Evolutionary conservation across 1,140 invertebrate species (phyloP).

Genomic region (Gryllus bimaculatus): DNA sequence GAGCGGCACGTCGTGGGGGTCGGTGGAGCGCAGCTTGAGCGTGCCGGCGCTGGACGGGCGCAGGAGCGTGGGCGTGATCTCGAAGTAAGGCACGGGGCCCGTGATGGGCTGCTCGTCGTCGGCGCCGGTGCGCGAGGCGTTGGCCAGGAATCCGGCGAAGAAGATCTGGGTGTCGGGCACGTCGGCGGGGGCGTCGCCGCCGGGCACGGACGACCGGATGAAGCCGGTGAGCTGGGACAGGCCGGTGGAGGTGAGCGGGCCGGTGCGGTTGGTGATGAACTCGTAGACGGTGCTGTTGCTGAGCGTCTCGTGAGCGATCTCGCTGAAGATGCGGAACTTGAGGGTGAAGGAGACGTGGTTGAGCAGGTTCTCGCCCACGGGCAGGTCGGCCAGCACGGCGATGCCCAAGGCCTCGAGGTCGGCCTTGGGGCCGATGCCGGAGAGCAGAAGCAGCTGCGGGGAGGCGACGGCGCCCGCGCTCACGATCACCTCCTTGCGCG

Average conservation of each 20-base stretch:
- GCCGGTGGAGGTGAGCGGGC: conserved; percentile 11
- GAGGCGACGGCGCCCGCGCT: conserved; percentile 83
- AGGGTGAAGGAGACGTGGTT: conserved; percentile 29
- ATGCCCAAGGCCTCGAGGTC: conserved; percentile 22
- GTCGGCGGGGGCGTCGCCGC: conserved; percentile 36
- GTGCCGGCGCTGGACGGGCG: conserved; percentile 73
- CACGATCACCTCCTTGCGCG: conserved; percentile 72
- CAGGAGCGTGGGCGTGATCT: conserved; percentile 40
- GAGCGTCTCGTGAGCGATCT: neutral
- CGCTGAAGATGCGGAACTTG: neutral
- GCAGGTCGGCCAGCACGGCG: neutral
- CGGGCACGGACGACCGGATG: neutral
- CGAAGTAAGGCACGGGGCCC: neutral
- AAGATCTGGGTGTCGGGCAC: conserved; percentile 58
- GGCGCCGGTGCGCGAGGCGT: conserved; percentile 45
- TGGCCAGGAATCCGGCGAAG: conserved; percentile 53
- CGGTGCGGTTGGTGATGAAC: neutral
- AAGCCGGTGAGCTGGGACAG: conserved; percentile 17
- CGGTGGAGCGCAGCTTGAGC: conserved; percentile 59
- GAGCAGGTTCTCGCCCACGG: conserved; percentile 39
- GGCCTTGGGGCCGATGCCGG: conserved; percentile 68
- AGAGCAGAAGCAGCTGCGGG: conserved; percentile 85
- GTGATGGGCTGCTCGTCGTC: conserved; percentile 28
- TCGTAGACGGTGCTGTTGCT: neutral
- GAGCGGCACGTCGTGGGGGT: conserved; percentile 52